Evolutionary conservation across 92 coral and sea anemone genomes (phyloP).

Genomic region (Siderastrea siderea): DNA sequence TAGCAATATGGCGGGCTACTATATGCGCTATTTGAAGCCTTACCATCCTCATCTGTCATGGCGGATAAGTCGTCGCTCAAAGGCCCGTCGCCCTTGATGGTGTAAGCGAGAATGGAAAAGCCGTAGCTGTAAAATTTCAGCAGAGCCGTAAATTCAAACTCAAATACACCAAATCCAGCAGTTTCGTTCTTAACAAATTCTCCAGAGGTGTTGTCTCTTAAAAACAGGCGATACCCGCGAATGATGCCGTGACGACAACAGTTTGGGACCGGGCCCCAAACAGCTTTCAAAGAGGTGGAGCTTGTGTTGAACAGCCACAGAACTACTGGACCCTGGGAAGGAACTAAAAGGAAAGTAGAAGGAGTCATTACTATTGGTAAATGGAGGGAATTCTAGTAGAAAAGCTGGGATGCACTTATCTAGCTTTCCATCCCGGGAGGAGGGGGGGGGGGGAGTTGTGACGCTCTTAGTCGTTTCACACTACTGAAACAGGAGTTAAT

Average conservation of each 20-base stretch:
- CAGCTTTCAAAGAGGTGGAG: constrained; percentile 61
- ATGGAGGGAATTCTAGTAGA: too few species aligned
- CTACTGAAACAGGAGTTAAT: too few species aligned
- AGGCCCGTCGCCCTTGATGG: constrained; percentile 74
- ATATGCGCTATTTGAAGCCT: background rate
- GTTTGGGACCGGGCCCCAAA: constrained; percentile 56
- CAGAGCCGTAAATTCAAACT: constrained; percentile 18
- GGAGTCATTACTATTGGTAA: background rate
- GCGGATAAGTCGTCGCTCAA: constrained; percentile 29
- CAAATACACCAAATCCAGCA: background rate
- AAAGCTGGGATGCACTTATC: too few species aligned
- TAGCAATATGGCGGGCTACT: too few species aligned
- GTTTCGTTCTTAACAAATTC: constrained; percentile 13
- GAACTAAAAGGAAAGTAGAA: constrained; percentile 29
- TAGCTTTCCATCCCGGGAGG: too few species aligned
- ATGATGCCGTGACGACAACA: constrained; percentile 68
- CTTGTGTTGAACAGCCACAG: constrained; percentile 53
- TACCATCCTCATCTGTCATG: constrained; percentile 83
- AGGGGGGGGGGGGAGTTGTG: too few species aligned
- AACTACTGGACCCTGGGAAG: constrained; percentile 52
- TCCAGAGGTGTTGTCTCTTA: constrained; percentile 28
- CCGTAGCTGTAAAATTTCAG: constrained; percentile 57
- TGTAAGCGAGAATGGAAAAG: constrained; percentile 64
- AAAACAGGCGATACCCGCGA: constrained; percentile 74
- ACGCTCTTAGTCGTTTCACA: too few species aligned